Evolutionary conservation across 1,140 invertebrate genomes (phyloP).

Genomic region (Onthophagus taurus): DNA sequence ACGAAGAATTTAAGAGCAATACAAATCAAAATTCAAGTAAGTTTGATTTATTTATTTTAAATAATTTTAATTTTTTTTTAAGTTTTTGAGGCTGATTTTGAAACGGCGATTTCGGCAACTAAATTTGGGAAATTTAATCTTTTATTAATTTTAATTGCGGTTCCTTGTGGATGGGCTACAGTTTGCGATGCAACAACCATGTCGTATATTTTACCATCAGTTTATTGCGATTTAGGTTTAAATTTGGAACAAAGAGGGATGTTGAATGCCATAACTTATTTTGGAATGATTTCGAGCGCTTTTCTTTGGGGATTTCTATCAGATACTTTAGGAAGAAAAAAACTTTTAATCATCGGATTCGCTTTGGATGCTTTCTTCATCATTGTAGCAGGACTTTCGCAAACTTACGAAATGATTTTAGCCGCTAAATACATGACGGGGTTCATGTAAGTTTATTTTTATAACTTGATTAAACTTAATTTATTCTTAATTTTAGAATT

Average conservation of each 20-base stretch:
- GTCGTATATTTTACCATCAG: conserved; percentile 58
- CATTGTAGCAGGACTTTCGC: conserved; percentile 55
- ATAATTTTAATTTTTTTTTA: no score
- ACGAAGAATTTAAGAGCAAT: no score
- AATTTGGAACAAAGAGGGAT: conserved; percentile 56
- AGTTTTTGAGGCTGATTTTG: conserved; percentile 40
- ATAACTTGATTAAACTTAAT: background rate
- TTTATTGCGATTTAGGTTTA: conserved; percentile 59
- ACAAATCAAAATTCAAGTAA: no score
- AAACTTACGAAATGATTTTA: conserved; percentile 59
- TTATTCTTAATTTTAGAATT: conserved; percentile 42
- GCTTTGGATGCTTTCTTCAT: conserved; percentile 60
- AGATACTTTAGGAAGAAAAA: conserved; percentile 62
- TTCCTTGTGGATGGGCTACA: conserved; percentile 53
- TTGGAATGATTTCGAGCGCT: conserved; percentile 71
- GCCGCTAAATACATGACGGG: conserved; percentile 67
- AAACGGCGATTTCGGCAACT: conserved; percentile 35
- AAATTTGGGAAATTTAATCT: conserved; percentile 57
- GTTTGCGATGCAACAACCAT: conserved; percentile 56
- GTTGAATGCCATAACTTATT: conserved; percentile 55
- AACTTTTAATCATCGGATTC: conserved; percentile 61
- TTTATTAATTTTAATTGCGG: conserved; percentile 47
- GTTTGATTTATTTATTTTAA: no score
- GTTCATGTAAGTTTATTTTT: conserved; percentile 54
- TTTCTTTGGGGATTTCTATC: conserved; percentile 74